Conservation (phyloP, 2,888 invertebrate genomes). For the Melanotus villosus region DNA sequence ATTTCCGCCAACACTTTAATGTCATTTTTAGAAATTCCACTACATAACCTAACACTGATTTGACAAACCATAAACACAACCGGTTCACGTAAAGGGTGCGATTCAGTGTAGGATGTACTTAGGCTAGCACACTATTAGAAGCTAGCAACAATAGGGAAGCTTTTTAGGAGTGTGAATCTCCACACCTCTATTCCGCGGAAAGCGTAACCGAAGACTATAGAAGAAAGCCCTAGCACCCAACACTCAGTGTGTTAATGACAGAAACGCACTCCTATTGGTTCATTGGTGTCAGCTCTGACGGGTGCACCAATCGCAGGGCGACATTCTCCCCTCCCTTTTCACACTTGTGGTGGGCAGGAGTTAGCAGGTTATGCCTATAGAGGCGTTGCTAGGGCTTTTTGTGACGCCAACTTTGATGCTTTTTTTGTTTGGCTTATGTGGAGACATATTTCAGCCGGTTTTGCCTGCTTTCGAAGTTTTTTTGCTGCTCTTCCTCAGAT, state of each 20-base stretch:
- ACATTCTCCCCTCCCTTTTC: constrained; percentile 68
- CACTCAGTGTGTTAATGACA: constrained; percentile 69
- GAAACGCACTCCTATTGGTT: constrained; percentile 65
- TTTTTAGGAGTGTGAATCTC: constrained; percentile 60
- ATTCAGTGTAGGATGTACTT: neutral
- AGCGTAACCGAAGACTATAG: constrained; percentile 68
- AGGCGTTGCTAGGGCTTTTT: constrained; percentile 67
- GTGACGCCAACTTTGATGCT: constrained; percentile 58
- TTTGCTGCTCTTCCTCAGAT: constrained; percentile 37
- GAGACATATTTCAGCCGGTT: constrained; percentile 50
- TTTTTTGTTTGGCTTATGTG: constrained; percentile 52
- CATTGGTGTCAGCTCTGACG: constrained; percentile 63
- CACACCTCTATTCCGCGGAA: constrained; percentile 66
- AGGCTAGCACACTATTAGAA: constrained; percentile 1
- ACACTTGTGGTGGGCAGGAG: constrained; percentile 67
- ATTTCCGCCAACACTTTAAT: neutral
- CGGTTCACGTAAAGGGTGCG: neutral
- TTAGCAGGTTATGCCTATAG: constrained; percentile 66
- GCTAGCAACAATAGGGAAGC: constrained; percentile 45
- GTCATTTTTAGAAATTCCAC: neutral
- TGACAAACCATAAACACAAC: neutral
- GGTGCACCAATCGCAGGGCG: constrained; percentile 66
- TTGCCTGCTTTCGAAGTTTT: constrained; percentile 39
- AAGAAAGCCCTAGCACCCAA: constrained; percentile 63
- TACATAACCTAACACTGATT: neutral